A percentile compares a stretch with the other conserved stretches of the same genome.
These are phyloP conservation scores for Pygoscelis antarcticus DNA, from an alignment of 2,113 vertebrate genomes.

Conservation along the genomic window DNA sequence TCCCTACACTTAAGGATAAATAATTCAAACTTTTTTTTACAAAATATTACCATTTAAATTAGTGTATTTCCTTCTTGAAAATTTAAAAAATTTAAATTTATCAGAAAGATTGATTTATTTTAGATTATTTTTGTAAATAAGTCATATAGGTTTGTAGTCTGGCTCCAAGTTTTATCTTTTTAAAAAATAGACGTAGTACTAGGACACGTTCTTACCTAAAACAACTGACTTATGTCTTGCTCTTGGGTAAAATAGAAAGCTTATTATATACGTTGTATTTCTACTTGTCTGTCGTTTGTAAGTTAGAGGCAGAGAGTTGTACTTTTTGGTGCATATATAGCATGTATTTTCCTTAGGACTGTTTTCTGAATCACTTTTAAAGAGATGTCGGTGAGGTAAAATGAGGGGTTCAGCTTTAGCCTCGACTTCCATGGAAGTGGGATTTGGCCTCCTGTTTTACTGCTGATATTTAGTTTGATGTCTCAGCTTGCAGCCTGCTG, in stretches of 20 bases:
- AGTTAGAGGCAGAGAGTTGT: background rate
- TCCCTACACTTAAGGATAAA: background rate
- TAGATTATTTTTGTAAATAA: background rate
- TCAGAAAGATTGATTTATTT: background rate
- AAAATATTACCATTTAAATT: background rate
- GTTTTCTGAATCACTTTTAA: background rate
- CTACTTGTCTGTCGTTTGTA: background rate
- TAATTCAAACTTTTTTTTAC: background rate
- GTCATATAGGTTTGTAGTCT: background rate
- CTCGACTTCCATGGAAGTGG: background rate
- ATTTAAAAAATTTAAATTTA: background rate
- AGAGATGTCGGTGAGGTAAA: background rate
- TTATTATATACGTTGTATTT: background rate
- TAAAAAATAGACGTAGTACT: background rate
- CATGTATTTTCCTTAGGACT: background rate
- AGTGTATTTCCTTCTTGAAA: background rate
- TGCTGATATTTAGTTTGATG: background rate
- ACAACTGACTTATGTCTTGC: background rate
- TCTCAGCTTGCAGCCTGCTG: background rate
- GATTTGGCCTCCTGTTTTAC: background rate
- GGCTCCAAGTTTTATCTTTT: background rate
- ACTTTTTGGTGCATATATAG: background rate
- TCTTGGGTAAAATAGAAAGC: background rate
- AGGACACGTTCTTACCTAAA: background rate
- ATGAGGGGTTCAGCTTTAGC: background rate